Evolutionary conservation across 2,888 invertebrate genomes (phyloP).

Genomic region (Pristionchus exspectatus): DNA sequence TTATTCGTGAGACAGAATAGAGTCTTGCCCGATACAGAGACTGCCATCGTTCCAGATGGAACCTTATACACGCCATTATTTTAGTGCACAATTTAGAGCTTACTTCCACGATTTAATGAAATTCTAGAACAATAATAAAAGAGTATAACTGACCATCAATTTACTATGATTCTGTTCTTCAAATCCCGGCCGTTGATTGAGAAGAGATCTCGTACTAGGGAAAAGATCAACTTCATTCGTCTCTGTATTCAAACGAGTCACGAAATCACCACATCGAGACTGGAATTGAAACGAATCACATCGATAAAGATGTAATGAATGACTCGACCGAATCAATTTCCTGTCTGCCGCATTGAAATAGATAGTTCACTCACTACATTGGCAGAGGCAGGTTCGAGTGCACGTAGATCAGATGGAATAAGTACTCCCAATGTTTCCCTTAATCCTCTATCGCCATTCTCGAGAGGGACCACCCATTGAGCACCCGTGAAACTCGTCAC

Average conservation of each 20-base stretch:
- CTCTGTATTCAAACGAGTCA: constrained; percentile 29
- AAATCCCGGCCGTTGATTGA: not conserved
- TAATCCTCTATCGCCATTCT: constrained; percentile 66
- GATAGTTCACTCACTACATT: constrained; percentile 6
- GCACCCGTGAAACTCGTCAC: constrained; percentile 69
- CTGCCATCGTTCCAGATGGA: constrained; percentile 64
- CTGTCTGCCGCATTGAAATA: not conserved
- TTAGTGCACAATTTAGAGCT: not conserved
- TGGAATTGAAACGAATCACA: not conserved
- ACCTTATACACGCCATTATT: constrained; percentile 56
- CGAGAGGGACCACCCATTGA: constrained; percentile 74
- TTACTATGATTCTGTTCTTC: constrained; percentile 3
- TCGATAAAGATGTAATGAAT: not conserved
- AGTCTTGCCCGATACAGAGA: constrained; percentile 61
- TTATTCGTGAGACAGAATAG: constrained; percentile 64
- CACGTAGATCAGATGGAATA: constrained; percentile 65
- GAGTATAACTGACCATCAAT: not conserved
- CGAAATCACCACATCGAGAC: constrained; percentile 44
- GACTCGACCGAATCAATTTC: not conserved
- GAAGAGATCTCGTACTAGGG: not conserved
- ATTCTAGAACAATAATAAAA: not conserved
- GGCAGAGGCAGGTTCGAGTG: constrained; percentile 35
- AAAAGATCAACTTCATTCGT: constrained; percentile 16
- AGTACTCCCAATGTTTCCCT: constrained; percentile 71
- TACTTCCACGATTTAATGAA: not conserved